Evolutionary conservation across 2,888 invertebrate species (phyloP), one percentile per base, ranked within the genome.

Genomic region (Ariolimax columbianus): DNA sequence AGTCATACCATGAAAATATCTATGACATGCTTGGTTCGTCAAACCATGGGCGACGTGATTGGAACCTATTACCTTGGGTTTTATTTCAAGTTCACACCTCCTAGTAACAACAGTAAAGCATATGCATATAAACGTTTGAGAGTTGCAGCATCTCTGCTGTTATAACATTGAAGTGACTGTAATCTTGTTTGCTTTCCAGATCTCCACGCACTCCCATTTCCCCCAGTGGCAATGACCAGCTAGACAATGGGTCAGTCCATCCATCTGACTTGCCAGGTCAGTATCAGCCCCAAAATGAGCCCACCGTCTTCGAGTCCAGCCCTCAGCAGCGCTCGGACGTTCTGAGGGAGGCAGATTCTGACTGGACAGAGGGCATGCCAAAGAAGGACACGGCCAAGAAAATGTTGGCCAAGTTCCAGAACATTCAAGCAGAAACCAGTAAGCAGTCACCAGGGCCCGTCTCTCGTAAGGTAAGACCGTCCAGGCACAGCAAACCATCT

Each of bases 321-420:
- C 93, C 93, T 9, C 51, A 75, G 73, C 81, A 83, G 1, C 88
- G 89, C 23, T 77, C 86, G 1, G 91, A 95, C n/a, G 95, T 96
- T 73, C 94, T 95, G 47, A 94, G 95, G 51, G 95, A 93, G 86
- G 88, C 89, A 0, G 94, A 93, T 84, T 89, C 90, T 0, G 91
- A 91, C 84, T 90, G 89, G 88, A 89, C 90, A 30, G 92, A 92
- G 68, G 93, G 91, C 90, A 92, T 92, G 93, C 95, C 93, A 85
- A 93, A 91, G 86, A 90, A 92, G 77, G 98, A 98, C 93, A 97
- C 97, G n/a, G 97, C 98, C 83, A 97, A 96, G 88, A 95, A 95
- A 93, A 96, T 98, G 90, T 96, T 97, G 84, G 97, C 97, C 93
- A 96, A 96, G 92, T 98, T 98, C 94, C 98, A 98, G 94, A 96